Conservation (phyloP, 2,888 invertebrate species). For the Drosophila stalkeri region DNA sequence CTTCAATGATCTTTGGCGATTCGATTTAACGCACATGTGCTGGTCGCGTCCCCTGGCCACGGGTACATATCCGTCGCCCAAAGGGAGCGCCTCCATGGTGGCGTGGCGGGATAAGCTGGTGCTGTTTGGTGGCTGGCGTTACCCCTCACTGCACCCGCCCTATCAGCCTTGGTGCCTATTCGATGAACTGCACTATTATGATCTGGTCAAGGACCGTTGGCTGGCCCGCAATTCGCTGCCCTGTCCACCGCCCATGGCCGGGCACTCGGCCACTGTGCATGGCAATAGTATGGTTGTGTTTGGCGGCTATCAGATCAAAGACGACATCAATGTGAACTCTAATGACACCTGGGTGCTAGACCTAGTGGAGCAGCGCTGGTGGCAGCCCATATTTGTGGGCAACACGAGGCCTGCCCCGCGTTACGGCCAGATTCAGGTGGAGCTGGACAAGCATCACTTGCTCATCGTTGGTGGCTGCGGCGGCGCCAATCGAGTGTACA, state of each 20-base stretch:
- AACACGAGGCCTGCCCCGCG: constrained; percentile 91
- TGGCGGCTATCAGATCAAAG: constrained; percentile 88
- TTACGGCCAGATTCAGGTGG: constrained; percentile 97
- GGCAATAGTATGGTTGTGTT: constrained; percentile 93
- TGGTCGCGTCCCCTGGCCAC: constrained; percentile 94
- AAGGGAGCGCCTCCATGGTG: constrained; percentile 97
- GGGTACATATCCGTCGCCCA: constrained; percentile 95
- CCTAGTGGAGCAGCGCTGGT: constrained; percentile 91
- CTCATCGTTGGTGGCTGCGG: constrained; percentile 95
- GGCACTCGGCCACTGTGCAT: constrained; percentile 96
- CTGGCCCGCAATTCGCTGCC: constrained; percentile 76
- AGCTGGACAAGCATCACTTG: constrained; percentile 91
- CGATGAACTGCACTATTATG: constrained; percentile 96
- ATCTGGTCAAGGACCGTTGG: constrained; percentile 93
- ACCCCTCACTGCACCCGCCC: constrained; percentile 93
- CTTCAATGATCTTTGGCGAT: constrained; percentile 98
- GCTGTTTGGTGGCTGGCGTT: constrained; percentile 98
- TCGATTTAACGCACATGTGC: constrained; percentile 93
- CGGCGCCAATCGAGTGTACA: constrained; percentile 93
- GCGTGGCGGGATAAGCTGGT: constrained; percentile 92
- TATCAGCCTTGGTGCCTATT: constrained; percentile 95
- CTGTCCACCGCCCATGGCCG: constrained; percentile 88
- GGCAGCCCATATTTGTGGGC: constrained; percentile 88
- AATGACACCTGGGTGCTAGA: constrained; percentile 97
- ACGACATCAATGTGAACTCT: constrained; percentile 86